Percentiles rank a stretch among this genome's conserved stretches.
Evolutionary conservation across 2,797 vertebrate species (phyloP).

Genomic region (Amblyraja radiata): DNA sequence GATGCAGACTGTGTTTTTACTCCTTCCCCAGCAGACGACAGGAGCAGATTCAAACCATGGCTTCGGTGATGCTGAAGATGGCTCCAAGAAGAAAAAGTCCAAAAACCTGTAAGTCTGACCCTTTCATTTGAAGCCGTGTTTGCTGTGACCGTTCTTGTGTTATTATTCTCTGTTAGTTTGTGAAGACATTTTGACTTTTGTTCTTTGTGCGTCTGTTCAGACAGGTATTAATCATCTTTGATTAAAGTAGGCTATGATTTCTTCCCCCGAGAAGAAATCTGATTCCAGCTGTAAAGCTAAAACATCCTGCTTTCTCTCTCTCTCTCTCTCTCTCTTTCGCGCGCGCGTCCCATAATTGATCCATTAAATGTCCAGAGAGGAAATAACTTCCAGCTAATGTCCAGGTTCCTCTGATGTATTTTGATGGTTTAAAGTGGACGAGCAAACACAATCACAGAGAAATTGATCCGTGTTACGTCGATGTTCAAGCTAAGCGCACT

Average conservation of each 20-base stretch:
- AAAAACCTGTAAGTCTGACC: constrained; percentile 79
- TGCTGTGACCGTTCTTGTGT: not conserved
- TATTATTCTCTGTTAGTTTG: not conserved
- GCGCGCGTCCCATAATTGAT: not conserved
- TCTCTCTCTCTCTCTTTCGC: too few relatives aligned
- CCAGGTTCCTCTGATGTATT: not conserved
- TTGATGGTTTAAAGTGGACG: not conserved
- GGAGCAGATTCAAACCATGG: constrained; percentile 63
- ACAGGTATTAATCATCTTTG: not conserved
- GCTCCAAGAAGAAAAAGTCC: constrained; percentile 76
- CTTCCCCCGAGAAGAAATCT: too few relatives aligned
- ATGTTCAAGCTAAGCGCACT: not conserved
- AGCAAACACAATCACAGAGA: not conserved
- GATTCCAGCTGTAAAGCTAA: not conserved
- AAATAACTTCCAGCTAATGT: not conserved
- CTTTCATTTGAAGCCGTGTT: not conserved
- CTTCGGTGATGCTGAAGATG: constrained; percentile 66
- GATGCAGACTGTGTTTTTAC: constrained; percentile 57
- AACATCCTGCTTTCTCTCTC: not conserved
- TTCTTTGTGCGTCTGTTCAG: not conserved
- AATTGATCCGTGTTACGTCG: not conserved
- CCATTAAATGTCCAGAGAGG: not conserved
- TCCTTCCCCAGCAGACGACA: constrained; percentile 70
- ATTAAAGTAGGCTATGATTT: too few relatives aligned
- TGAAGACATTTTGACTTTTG: not conserved